Evolutionary conservation across 92 coral and sea anemone genomes (phyloP).

Genomic region (Parazoanthus swiftii): DNA sequence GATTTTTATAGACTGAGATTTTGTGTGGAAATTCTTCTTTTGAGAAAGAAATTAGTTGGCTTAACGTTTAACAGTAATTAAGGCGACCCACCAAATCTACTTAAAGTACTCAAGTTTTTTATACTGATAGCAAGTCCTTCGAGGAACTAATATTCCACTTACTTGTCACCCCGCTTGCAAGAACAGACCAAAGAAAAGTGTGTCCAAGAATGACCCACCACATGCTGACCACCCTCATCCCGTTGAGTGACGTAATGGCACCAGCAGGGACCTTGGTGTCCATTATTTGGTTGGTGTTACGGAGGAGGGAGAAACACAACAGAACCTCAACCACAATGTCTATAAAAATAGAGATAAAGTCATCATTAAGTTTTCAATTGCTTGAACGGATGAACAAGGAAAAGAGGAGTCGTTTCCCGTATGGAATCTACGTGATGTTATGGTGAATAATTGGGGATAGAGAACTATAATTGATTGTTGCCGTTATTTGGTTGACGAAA

Average conservation of each 20-base stretch:
- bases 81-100: too few relatives aligned
- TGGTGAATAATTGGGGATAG: background rate
- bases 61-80: too few relatives aligned
- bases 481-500: background rate
- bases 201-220: slow-evolving; percentile 81
- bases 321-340: slow-evolving; percentile 53
- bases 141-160: slow-evolving; percentile 10
- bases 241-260: slow-evolving; percentile 65
- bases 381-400: background rate
- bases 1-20: too few relatives aligned
- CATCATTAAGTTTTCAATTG: background rate
- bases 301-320: slow-evolving; percentile 63
- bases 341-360: background rate
- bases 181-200: slow-evolving; percentile 54
- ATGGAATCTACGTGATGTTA: too few relatives aligned
- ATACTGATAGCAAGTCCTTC: background rate
- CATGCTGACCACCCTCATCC: slow-evolving; percentile 75
- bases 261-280: slow-evolving; percentile 58
- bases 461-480: background rate
- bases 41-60: too few relatives aligned
- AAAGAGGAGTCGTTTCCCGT: too few relatives aligned
- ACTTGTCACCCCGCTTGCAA: slow-evolving; percentile 35
- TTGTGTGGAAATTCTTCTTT: too few relatives aligned
- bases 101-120: too few relatives aligned
- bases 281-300: slow-evolving; percentile 64